Percentiles rank a stretch among this genome's conserved stretches.
These are phyloP conservation scores for Sebastes hubbsi DNA, from an alignment of 2,797 vertebrate genomes.

Conservation along the genomic window DNA sequence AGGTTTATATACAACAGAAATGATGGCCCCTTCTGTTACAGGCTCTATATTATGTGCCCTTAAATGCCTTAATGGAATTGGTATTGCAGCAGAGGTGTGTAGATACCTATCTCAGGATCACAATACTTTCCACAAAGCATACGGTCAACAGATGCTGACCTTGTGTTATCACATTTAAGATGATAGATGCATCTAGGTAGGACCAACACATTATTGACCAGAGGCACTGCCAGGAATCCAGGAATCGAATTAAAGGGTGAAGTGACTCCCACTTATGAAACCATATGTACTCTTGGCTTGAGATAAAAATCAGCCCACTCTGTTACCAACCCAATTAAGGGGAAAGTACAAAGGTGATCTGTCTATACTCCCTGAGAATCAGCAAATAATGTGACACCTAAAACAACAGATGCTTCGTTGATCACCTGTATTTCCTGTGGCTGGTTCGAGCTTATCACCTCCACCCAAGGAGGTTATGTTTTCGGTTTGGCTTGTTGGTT, in stretches of 20 bases:
- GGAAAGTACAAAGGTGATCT: background rate
- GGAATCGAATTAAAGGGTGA: conserved; percentile 48
- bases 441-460: background rate
- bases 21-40: background rate
- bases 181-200: conserved; percentile 53
- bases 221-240: conserved; percentile 51
- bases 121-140: conserved; percentile 38
- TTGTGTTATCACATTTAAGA: conserved; percentile 57
- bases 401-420: background rate
- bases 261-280: conserved; percentile 48
- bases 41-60: conserved; percentile 6
- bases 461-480: too few species aligned
- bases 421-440: background rate
- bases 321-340: conserved; percentile 2
- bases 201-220: conserved; percentile 50
- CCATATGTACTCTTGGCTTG: background rate
- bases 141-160: conserved; percentile 52
- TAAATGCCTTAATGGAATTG: conserved; percentile 41
- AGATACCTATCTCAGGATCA: conserved; percentile 10
- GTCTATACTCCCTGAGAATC: background rate
- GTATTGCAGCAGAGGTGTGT: conserved; percentile 22
- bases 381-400: background rate
- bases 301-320: conserved; percentile 12
- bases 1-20: background rate
- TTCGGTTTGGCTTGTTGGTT: too few species aligned